Conservation (phyloP, 2,888 invertebrate genomes). For the Neria commutata region DNA sequence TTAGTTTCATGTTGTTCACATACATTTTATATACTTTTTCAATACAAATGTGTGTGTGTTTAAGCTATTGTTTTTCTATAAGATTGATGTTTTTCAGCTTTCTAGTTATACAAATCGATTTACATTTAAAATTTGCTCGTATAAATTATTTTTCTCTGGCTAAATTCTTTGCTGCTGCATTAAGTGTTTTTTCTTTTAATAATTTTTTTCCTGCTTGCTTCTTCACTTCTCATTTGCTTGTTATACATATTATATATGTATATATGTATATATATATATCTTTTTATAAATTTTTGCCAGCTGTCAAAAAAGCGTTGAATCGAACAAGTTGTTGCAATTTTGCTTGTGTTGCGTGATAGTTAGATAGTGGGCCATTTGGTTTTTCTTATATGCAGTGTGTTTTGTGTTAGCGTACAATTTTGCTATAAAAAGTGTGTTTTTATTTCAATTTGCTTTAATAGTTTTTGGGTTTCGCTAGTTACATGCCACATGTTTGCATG, state of each 20-base stretch:
- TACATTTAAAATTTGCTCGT: conserved; percentile 15
- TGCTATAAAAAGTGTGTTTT: conserved; percentile 21
- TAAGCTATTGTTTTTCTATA: conserved; percentile 16
- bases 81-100: conserved; percentile 13
- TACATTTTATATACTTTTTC: conserved; percentile 19
- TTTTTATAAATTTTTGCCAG: conserved; percentile 3
- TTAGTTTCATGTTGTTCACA: neutral
- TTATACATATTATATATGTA: neutral
- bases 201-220: conserved; percentile 4
- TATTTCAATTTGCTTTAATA: neutral
- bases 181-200: conserved; percentile 20
- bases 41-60: conserved; percentile 10
- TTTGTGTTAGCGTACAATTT: conserved; percentile 8
- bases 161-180: conserved; percentile 17
- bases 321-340: neutral
- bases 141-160: conserved; percentile 10
- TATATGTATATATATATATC: conserved; percentile 4
- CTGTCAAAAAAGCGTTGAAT: conserved; percentile 11
- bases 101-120: conserved; percentile 15
- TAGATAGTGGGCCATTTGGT: neutral
- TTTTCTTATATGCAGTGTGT: neutral
- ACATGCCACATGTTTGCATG: neutral
- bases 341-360: conserved; percentile 11
- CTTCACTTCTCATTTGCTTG: neutral
- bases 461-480: too few species aligned